Evolutionary conservation across 2,113 vertebrate species (phyloP).

Genomic region (Hippoglossus stenolepis): DNA sequence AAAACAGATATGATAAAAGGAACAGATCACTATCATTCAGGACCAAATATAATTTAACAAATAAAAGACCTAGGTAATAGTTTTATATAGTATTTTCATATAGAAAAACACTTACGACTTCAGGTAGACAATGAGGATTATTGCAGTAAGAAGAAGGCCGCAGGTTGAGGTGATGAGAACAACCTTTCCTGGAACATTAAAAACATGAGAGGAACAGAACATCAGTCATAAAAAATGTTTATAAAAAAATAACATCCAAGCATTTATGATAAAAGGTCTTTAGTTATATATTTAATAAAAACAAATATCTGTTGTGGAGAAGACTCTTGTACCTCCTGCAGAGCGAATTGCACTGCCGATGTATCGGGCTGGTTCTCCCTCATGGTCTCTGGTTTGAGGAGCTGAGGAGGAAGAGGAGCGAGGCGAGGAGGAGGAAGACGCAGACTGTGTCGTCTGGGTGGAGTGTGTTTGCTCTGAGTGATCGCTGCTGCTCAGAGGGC

Average conservation of each 20-base stretch:
- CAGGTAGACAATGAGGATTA: slow-evolving; percentile 83
- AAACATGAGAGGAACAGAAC: not conserved
- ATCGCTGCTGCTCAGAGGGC: slow-evolving; percentile 19
- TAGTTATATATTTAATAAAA: not conserved
- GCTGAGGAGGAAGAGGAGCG: slow-evolving; percentile 6
- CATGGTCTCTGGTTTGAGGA: not conserved
- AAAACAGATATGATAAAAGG: not conserved
- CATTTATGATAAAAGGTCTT: not conserved
- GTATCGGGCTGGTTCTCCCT: slow-evolving; percentile 26
- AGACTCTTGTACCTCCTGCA: slow-evolving; percentile 56
- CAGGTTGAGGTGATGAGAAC: slow-evolving; percentile 84
- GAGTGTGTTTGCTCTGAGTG: not conserved
- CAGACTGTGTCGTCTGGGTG: not conserved
- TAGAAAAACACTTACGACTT: slow-evolving; percentile 82
- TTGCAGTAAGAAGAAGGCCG: slow-evolving; percentile 80
- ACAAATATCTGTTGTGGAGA: not conserved
- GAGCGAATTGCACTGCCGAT: slow-evolving; percentile 30
- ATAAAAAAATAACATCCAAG: not conserved
- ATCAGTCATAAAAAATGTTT: slow-evolving; percentile 9
- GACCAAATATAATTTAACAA: too few species aligned
- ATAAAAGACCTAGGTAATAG: too few species aligned
- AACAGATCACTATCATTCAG: not conserved
- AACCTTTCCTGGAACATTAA: slow-evolving; percentile 69
- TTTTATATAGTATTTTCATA: not conserved
- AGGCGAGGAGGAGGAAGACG: slow-evolving; percentile 3